A percentile compares a stretch with the other conserved stretches of the same genome.
Evolutionary conservation across 2,888 invertebrate species (phyloP).

Genomic region (Celastrina argiolus): DNA sequence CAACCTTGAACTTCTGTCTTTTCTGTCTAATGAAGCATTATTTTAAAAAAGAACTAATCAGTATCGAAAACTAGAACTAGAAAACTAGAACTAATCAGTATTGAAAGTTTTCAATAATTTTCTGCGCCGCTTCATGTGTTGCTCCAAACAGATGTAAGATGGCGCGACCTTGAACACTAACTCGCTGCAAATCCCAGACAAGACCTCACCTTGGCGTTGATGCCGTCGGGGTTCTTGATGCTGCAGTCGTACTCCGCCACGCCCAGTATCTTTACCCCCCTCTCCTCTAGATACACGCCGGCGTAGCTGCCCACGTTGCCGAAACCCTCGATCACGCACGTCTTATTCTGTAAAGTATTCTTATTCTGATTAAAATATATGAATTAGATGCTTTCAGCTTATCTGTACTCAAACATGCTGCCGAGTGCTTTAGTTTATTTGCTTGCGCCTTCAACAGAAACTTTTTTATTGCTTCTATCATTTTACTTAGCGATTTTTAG

Average conservation of each 20-base stretch:
- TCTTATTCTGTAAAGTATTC: conserved; percentile 75
- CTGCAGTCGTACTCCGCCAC: conserved; percentile 82
- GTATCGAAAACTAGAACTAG: no score
- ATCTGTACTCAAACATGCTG: not conserved
- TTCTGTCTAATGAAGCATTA: no score
- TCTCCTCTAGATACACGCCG: conserved; percentile 81
- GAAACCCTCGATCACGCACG: conserved; percentile 88
- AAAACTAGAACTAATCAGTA: no score
- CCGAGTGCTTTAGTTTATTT: not conserved
- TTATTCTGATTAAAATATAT: not conserved
- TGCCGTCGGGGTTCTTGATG: conserved; percentile 81
- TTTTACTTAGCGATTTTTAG: no score
- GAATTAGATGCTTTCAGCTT: no score
- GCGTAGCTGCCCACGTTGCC: conserved; percentile 91
- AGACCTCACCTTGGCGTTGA: conserved; percentile 64
- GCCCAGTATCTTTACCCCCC: conserved; percentile 85
- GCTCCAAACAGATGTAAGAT: no score
- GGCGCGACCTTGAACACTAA: no score
- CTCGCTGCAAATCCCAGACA: not conserved
- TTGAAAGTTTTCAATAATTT: not conserved
- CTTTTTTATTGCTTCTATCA: no score
- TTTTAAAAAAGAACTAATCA: no score
- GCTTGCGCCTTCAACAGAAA: no score
- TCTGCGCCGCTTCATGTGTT: not conserved
- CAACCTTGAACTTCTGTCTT: no score